Percentiles rank a stretch among this genome's conserved stretches.
Evolutionary conservation across 2,797 vertebrate species (phyloP).

Genomic region (Pteronotus mesoamericanus): DNA sequence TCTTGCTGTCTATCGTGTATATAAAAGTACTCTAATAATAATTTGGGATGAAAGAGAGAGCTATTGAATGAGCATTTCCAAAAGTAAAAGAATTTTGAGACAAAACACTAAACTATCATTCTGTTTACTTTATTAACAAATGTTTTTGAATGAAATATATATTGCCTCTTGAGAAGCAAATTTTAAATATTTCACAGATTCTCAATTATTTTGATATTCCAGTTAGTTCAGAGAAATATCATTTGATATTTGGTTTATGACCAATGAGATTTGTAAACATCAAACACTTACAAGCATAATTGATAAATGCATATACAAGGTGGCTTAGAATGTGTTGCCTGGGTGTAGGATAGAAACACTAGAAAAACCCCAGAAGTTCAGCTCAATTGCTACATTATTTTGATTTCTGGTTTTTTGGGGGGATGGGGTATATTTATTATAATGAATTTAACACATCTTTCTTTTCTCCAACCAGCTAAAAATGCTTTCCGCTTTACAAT

Average conservation of each 20-base stretch:
- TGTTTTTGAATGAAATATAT: neutral
- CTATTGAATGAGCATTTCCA: neutral
- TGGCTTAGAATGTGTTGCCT: neutral
- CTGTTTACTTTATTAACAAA: neutral
- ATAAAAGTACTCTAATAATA: constrained; percentile 15
- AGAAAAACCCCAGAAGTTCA: neutral
- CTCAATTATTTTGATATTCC: neutral
- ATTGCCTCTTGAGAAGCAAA: neutral
- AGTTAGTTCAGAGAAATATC: neutral
- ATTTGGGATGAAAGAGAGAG: neutral
- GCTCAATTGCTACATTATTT: neutral
- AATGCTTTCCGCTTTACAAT: neutral
- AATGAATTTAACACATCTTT: neutral
- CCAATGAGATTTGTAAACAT: neutral
- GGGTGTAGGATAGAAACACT: neutral
- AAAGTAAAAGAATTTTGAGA: neutral
- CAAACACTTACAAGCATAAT: neutral
- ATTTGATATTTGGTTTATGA: neutral
- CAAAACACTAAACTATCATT: neutral
- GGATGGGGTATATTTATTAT: neutral
- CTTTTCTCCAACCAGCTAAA: neutral
- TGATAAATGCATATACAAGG: neutral
- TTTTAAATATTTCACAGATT: neutral
- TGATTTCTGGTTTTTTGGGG: neutral
- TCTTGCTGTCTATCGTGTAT: neutral